These are phyloP conservation scores for Cyclopterus lumpus DNA, from an alignment of 2,797 vertebrate genomes.

Conservation along the genomic window DNA sequence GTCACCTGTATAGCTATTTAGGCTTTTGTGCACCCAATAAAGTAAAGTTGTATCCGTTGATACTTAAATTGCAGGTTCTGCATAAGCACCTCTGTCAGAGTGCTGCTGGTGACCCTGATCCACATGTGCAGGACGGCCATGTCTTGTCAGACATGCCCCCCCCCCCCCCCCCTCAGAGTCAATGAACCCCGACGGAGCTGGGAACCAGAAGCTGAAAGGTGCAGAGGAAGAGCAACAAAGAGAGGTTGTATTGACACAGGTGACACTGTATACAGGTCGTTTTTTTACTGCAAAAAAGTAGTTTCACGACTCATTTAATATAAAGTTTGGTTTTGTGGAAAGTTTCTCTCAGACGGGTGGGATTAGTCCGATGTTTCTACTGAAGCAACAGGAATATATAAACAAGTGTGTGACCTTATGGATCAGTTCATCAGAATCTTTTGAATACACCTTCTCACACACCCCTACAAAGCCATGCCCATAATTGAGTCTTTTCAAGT, in stretches of 20 bases:
- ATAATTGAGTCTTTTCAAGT: neutral
- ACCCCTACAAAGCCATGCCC: neutral
- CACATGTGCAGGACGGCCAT: constrained; percentile 5
- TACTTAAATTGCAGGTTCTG: neutral
- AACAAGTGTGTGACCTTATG: neutral
- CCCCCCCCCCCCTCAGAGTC: constrained; percentile 32
- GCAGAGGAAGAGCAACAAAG: constrained; percentile 4
- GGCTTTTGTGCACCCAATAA: too few species aligned
- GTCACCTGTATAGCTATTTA: neutral
- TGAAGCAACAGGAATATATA: neutral
- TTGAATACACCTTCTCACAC: neutral
- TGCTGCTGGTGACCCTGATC: neutral
- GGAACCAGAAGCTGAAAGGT: constrained; percentile 37
- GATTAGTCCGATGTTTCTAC: neutral
- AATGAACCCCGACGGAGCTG: constrained; percentile 39
- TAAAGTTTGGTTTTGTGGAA: neutral
- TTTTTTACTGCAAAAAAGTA: constrained; percentile 9
- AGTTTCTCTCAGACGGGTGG: neutral
- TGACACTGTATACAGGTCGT: too few species aligned
- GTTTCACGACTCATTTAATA: constrained; percentile 5
- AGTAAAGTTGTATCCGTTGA: neutral
- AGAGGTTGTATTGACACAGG: constrained; percentile 52
- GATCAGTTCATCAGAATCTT: neutral
- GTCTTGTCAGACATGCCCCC: constrained; percentile 18
- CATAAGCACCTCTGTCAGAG: neutral